These are phyloP conservation scores for Glaucomys volans DNA, from an alignment of 2,113 vertebrate genomes.

Conservation along the genomic window DNA sequence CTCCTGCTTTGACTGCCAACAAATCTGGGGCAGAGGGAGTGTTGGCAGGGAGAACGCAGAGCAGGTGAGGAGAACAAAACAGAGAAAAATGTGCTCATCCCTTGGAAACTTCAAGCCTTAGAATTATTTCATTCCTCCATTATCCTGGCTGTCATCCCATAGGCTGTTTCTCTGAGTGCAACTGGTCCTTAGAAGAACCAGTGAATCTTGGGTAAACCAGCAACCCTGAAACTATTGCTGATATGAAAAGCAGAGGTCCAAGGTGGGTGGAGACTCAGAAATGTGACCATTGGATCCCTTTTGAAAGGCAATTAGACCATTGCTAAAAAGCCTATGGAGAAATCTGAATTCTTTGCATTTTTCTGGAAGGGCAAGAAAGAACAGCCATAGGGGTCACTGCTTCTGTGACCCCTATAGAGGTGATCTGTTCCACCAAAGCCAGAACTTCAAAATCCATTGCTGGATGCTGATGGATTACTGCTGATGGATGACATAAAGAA, in stretches of 20 bases:
- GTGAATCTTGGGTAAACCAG: background rate
- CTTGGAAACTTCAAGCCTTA: constrained; percentile 56
- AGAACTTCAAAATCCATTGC: background rate
- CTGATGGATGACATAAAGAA: background rate
- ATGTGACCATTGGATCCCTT: background rate
- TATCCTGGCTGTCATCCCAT: background rate
- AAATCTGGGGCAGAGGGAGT: constrained; percentile 74
- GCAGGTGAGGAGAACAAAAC: constrained; percentile 75
- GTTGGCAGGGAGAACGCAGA: constrained; percentile 62
- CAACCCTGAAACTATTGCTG: background rate
- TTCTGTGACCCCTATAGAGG: background rate
- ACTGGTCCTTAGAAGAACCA: background rate
- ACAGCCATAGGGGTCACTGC: background rate
- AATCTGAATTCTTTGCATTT: background rate
- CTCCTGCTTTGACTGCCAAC: constrained; percentile 77
- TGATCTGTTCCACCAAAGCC: background rate
- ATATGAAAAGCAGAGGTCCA: background rate
- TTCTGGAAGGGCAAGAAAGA: background rate
- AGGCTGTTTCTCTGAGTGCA: constrained; percentile 21
- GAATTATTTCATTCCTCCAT: constrained; percentile 54
- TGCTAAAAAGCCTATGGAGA: background rate
- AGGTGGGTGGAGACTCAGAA: background rate
- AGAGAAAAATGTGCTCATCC: constrained; percentile 44
- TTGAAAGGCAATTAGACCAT: constrained; percentile 16
- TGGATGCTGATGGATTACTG: background rate